Evolutionary conservation across 1,140 invertebrate genomes (phyloP), one percentile per base, ranked within the genome.

Genomic region (Anastrepha ludens): DNA sequence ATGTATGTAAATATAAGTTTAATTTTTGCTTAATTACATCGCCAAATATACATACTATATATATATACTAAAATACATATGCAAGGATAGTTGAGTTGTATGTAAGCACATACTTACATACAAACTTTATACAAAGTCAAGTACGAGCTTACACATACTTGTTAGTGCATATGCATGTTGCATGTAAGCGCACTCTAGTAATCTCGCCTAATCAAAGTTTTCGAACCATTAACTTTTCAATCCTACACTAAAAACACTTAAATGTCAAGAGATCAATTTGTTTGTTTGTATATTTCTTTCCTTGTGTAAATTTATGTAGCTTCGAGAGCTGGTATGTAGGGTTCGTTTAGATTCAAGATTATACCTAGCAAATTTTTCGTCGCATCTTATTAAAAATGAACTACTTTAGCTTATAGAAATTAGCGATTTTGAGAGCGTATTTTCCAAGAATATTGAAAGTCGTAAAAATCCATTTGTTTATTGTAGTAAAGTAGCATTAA

Each of bases 281-380:
- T 39, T 39, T 67, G 5, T 67, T 67, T 8, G 65, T 29, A 41
- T 39, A 41, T 2, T 39, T 67, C n/a, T 64, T 64, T 67, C 29
- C 11, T 55, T 55, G 6, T 74, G 17, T 8, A 41, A 17, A 74
- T 44, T n/a, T 41, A 9, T 47, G 17, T 44, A 44, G 15, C 17
- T 74, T 47, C 44, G 67, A 44, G 8, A 11, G 11, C 67, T 41
- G 29, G 67, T 74, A 44, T 67, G 15, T 17, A 74, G 67, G 39
- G 67, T 44, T 74, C 5, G 67, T 74, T 62, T 62, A 17, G 67
- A 3, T 74, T 74, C 67, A 44, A 67, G 64, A 39, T 55, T 55
- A 55, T 55, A 8, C 11, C 3, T 55, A 8, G 2, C 50, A 55
- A 8, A 55, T 55, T 55, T 55, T 55, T 29, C 11, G 50, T 11